Evolutionary conservation across 2,113 vertebrate species (phyloP).

Genomic region (Syngnathus floridae): DNA sequence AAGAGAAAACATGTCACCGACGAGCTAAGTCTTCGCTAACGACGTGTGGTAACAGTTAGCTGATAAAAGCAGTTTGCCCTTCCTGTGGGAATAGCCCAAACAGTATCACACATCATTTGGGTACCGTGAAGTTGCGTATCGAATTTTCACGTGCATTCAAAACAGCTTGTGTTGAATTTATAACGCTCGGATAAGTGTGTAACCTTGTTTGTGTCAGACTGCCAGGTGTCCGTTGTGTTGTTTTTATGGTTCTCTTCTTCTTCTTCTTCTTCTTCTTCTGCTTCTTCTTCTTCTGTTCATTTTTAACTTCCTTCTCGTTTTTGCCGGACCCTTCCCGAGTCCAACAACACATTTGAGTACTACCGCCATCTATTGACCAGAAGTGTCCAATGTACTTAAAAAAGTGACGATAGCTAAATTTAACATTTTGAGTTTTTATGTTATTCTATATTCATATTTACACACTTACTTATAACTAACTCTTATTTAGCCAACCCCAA

Average conservation of each 20-base stretch:
- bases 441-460: too few relatives aligned
- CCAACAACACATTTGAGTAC: background rate
- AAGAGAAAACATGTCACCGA: background rate
- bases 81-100: constrained; percentile 26
- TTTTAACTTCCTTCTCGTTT: constrained; percentile 9
- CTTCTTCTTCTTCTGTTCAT: constrained; percentile 28
- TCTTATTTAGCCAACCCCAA: too few relatives aligned
- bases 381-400: too few relatives aligned
- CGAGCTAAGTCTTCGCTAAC: background rate
- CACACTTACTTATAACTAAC: too few relatives aligned
- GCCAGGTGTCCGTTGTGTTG: constrained; percentile 43
- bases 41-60: constrained; percentile 36
- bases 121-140: constrained; percentile 1
- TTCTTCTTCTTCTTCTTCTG: constrained; percentile 50
- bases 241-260: constrained; percentile 45
- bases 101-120: constrained; percentile 8
- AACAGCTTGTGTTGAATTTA: constrained; percentile 24
- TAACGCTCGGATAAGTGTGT: constrained; percentile 43
- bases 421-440: too few relatives aligned
- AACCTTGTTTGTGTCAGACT: constrained; percentile 57
- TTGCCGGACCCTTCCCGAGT: constrained; percentile 14
- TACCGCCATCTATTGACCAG: constrained; percentile 36
- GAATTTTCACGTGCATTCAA: constrained; percentile 13
- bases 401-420: too few relatives aligned
- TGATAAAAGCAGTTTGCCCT: constrained; percentile 28